A percentile compares a stretch with the other conserved stretches of the same genome.
Evolutionary conservation across 2,888 invertebrate genomes (phyloP).

Genomic region (Cephus rjabovi): DNA sequence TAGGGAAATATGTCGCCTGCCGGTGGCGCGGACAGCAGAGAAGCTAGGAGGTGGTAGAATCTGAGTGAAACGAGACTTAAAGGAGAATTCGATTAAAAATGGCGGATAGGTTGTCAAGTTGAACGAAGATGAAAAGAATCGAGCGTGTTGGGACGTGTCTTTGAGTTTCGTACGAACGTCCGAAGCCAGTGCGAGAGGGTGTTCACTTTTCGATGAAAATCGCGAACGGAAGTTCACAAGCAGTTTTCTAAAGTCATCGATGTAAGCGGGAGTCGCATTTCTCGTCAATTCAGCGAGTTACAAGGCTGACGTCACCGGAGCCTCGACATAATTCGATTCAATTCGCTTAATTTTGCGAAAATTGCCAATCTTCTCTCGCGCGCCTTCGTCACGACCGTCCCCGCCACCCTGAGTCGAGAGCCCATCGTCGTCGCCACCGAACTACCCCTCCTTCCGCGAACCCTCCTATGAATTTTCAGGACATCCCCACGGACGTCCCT

Average conservation of each 20-base stretch:
- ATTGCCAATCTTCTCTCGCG: conserved; percentile 58
- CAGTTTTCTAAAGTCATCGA: conserved; percentile 31
- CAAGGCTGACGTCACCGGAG: conserved; percentile 57
- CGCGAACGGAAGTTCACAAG: neutral
- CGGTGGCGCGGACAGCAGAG: neutral
- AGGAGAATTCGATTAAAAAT: neutral
- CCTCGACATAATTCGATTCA: conserved; percentile 62
- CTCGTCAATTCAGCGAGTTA: conserved; percentile 63
- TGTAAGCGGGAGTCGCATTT: conserved; percentile 46
- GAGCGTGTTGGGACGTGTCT: neutral
- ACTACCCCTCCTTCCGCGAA: neutral
- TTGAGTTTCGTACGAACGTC: neutral
- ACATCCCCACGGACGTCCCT: conserved; percentile 6
- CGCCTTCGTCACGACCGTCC: conserved; percentile 4
- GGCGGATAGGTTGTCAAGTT: neutral
- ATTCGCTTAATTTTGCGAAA: conserved; percentile 63
- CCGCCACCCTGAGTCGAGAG: neutral
- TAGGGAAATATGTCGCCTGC: neutral
- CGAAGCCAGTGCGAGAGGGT: neutral
- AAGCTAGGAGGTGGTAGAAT: neutral
- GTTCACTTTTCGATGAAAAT: neutral
- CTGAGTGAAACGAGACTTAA: neutral
- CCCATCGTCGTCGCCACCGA: neutral
- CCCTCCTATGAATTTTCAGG: conserved; percentile 6
- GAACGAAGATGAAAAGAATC: neutral